Evolutionary conservation across 2,113 vertebrate species (phyloP).

Genomic region (Sylvicapra grimmia): DNA sequence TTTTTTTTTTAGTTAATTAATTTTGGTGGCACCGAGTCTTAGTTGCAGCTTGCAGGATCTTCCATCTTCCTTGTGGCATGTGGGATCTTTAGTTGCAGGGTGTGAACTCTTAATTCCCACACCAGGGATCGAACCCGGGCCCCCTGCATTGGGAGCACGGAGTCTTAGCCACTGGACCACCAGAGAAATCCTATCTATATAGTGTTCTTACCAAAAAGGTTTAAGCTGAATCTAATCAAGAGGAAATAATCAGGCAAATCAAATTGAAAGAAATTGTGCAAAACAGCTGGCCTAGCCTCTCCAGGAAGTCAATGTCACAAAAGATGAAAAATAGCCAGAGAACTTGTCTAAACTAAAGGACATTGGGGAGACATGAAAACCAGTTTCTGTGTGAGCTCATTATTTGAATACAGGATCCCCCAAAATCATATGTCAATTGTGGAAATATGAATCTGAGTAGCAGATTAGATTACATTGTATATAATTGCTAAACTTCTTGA

Average conservation of each 20-base stretch:
- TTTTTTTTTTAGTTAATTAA: not conserved
- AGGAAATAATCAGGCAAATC: not conserved
- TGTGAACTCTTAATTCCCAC: not conserved
- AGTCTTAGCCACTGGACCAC: not conserved
- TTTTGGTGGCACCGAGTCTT: not conserved
- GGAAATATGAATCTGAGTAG: not conserved
- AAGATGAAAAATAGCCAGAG: not conserved
- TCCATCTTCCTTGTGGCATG: not conserved
- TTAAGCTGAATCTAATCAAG: not conserved
- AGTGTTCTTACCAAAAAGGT: not conserved
- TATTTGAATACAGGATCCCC: not conserved
- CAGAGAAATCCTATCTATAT: not conserved
- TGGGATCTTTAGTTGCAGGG: not conserved
- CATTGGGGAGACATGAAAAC: not conserved
- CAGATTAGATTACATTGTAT: not conserved
- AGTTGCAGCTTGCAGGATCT: not conserved
- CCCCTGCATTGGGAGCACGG: not conserved
- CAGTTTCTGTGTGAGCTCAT: not conserved
- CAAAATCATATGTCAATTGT: not conserved
- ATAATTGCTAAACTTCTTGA: not conserved
- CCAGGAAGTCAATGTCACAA: not conserved
- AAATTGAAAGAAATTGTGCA: not conserved
- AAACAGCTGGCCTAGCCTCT: not conserved
- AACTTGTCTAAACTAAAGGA: not conserved
- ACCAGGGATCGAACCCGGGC: not conserved